These are phyloP conservation scores for Leptinotarsa lineolata DNA, from an alignment of 1,140 invertebrate genomes.

Conservation along the genomic window DNA sequence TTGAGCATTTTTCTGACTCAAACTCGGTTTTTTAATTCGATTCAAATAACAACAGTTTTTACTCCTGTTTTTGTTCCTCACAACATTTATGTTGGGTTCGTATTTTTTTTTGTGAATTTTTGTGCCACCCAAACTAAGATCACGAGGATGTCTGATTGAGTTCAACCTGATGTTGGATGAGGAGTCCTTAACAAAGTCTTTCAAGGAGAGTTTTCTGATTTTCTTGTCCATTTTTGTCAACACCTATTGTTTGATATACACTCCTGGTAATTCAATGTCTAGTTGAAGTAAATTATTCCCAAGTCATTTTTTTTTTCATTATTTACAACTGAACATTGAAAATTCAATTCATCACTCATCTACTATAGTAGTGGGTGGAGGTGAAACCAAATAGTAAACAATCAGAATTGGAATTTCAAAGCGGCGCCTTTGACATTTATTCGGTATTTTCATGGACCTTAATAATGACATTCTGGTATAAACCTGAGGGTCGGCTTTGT, in stretches of 20 bases:
- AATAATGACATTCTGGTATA: too few relatives aligned
- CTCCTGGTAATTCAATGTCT: too few relatives aligned
- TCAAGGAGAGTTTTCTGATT: background rate
- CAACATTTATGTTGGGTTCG: conserved; percentile 27
- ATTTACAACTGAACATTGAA: background rate
- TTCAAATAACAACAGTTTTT: background rate
- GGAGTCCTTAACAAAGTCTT: conserved; percentile 19
- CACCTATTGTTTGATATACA: background rate
- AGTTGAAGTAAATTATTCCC: background rate
- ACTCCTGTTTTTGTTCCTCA: conserved; percentile 9
- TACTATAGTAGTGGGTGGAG: too few relatives aligned
- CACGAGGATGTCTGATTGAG: conserved; percentile 20
- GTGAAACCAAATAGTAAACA: too few relatives aligned
- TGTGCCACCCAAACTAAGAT: conserved; percentile 22
- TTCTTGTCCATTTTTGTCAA: conserved; percentile 7
- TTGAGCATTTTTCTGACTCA: background rate
- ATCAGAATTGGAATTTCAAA: too few relatives aligned
- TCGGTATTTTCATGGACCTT: too few relatives aligned
- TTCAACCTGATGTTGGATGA: background rate
- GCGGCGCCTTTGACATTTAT: too few relatives aligned
- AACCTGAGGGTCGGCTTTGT: too few relatives aligned
- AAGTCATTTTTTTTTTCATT: conserved; percentile 6
- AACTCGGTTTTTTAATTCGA: background rate
- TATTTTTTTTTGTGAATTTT: conserved; percentile 21
- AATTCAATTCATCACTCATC: background rate